Percentiles rank a stretch among this genome's conserved stretches.
Conservation (phyloP, 2,113 vertebrate species). For the Diadophis punctatus region DNA sequence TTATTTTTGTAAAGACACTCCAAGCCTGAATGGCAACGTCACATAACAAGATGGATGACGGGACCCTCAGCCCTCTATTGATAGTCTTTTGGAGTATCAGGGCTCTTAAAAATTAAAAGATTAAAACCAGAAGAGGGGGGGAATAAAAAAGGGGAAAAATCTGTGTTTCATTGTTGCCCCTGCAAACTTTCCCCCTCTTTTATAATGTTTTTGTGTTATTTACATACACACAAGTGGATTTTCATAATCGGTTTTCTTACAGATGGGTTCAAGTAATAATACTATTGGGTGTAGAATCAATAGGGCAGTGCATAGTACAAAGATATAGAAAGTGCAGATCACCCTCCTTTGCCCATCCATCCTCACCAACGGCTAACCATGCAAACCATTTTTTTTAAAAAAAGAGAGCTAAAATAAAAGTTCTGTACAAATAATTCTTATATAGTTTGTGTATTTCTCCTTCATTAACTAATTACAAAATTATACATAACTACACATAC, state of each 20-base stretch:
- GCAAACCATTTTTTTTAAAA: conserved; percentile 70
- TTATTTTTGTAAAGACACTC: conserved; percentile 94
- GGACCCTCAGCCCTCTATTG: conserved; percentile 78
- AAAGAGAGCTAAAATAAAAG: conserved; percentile 76
- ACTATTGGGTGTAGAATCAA: conserved; percentile 98
- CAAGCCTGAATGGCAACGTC: conserved; percentile 95
- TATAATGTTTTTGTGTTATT: conserved; percentile 81
- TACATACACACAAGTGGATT: conserved; percentile 91
- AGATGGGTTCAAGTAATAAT: conserved; percentile 97
- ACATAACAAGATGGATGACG: conserved; percentile 86
- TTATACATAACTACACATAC: conserved; percentile 78
- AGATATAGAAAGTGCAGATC: conserved; percentile 99
- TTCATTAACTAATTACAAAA: conserved; percentile 77
- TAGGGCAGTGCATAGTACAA: conserved; percentile 99
- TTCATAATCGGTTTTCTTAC: conserved; percentile 82
- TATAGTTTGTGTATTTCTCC: conserved; percentile 66
- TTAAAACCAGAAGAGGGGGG: conserved; percentile 54
- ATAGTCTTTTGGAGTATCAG: conserved; percentile 86
- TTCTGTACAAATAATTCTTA: conserved; percentile 75
- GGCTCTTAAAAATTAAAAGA: conserved; percentile 70
- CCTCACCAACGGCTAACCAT: conserved; percentile 79
- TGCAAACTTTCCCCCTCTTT: conserved; percentile 66
- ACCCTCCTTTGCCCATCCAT: conserved; percentile 80
- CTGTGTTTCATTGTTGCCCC: conserved; percentile 63
- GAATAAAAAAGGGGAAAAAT: conserved; percentile 49